Percentiles rank a stretch among this genome's conserved stretches.
These are phyloP conservation scores for Epinephelus fuscoguttatus DNA, from an alignment of 2,113 vertebrate species.

Conservation along the genomic window DNA sequence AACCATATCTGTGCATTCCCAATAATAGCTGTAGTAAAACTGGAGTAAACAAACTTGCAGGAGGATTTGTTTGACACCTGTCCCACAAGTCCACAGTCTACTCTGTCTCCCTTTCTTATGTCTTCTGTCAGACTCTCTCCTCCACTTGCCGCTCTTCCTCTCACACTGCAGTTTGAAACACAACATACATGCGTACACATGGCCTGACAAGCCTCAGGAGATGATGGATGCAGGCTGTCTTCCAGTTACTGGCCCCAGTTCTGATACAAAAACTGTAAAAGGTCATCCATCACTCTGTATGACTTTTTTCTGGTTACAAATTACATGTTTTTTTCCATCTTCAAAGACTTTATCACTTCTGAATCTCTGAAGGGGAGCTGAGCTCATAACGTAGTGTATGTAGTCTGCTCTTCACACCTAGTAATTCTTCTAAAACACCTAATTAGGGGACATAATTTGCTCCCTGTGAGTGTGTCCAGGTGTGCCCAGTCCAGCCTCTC, in stretches of 20 bases:
- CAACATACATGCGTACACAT: constrained; percentile 23
- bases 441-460: constrained; percentile 63
- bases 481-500: constrained; percentile 53
- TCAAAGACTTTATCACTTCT: constrained; percentile 61
- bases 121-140: not conserved
- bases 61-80: constrained; percentile 1
- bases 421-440: constrained; percentile 68
- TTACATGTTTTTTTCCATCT: constrained; percentile 1
- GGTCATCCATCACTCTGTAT: constrained; percentile 46
- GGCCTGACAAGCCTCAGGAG: constrained; percentile 35
- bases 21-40: not conserved
- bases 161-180: constrained; percentile 23
- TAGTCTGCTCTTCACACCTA: constrained; percentile 63
- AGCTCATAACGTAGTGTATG: constrained; percentile 41
- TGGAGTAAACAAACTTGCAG: not conserved
- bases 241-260: constrained; percentile 40
- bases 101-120: not conserved
- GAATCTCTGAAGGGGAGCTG: constrained; percentile 34
- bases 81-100: not conserved
- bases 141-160: not conserved
- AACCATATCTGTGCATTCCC: not conserved
- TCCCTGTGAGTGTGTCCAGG: constrained; percentile 67
- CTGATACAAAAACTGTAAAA: constrained; percentile 43
- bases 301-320: constrained; percentile 22
- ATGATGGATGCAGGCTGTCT: constrained; percentile 40